A percentile compares a stretch with the other conserved stretches of the same genome.
These are phyloP conservation scores for Nasonia giraulti DNA, from an alignment of 1,140 invertebrate genomes.

Conservation along the genomic window DNA sequence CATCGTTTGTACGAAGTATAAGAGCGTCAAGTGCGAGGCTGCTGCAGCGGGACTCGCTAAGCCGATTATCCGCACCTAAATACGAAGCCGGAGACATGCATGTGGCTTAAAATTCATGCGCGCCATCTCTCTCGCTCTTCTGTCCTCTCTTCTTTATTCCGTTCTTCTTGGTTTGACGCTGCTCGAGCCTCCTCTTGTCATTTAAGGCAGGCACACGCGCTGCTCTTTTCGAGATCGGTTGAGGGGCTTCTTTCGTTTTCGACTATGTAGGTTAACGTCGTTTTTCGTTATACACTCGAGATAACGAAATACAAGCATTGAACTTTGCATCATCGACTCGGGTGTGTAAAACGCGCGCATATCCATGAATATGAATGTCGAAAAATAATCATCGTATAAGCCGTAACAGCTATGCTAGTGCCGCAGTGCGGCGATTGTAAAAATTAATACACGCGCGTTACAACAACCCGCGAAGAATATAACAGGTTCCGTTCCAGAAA, in stretches of 20 bases:
- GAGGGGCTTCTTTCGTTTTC: neutral
- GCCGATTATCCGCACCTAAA: conserved; percentile 73
- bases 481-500: conserved; percentile 30
- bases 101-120: conserved; percentile 69
- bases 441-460: neutral
- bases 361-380: neutral
- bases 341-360: neutral
- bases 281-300: too few relatives aligned
- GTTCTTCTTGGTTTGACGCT: neutral
- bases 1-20: too few relatives aligned
- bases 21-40: neutral
- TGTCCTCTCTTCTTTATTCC: neutral
- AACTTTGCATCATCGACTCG: too few relatives aligned
- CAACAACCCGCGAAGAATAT: conserved; percentile 20
- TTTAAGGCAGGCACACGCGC: neutral
- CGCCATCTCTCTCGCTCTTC: conserved; percentile 1
- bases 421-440: conserved; percentile 13
- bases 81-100: conserved; percentile 72
- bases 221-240: too few relatives aligned
- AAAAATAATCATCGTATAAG: conserved; percentile 6
- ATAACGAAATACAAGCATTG: too few relatives aligned
- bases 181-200: neutral
- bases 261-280: neutral
- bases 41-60: conserved; percentile 63
- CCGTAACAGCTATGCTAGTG: neutral